Evolutionary conservation across 2,797 vertebrate species (phyloP).

Genomic region (Ataeniobius toweri): DNA sequence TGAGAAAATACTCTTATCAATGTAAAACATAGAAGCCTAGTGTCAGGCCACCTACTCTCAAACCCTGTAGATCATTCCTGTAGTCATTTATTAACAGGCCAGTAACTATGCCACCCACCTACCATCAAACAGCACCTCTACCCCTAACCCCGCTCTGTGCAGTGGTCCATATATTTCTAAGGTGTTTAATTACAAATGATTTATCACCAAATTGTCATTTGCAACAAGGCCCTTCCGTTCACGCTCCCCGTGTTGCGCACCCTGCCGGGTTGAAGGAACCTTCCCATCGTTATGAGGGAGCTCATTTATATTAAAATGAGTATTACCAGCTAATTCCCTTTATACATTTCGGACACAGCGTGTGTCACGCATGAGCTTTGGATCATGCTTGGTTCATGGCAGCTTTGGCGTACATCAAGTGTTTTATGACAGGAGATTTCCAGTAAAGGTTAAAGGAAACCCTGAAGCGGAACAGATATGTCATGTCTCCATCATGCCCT

Average conservation of each 20-base stretch:
- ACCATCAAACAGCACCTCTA: conserved; percentile 45
- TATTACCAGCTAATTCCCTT: conserved; percentile 77
- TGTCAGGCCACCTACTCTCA: conserved; percentile 58
- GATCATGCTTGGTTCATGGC: conserved; percentile 61
- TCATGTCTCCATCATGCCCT: conserved; percentile 58
- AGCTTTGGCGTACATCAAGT: conserved; percentile 69
- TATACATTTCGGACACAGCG: conserved; percentile 81
- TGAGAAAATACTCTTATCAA: conserved; percentile 65
- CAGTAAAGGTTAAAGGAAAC: conserved; percentile 74
- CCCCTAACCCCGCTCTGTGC: conserved; percentile 44
- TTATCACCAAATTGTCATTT: conserved; percentile 80
- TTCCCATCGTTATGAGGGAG: conserved; percentile 77
- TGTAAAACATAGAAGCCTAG: conserved; percentile 49
- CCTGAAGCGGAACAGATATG: conserved; percentile 51
- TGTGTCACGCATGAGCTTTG: conserved; percentile 57
- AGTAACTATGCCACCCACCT: conserved; percentile 62
- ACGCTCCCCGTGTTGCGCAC: conserved; percentile 56
- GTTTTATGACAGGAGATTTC: conserved; percentile 71
- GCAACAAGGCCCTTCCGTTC: conserved; percentile 75
- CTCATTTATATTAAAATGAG: conserved; percentile 87
- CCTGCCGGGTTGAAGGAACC: conserved; percentile 73
- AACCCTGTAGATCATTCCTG: conserved; percentile 49
- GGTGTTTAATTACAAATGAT: conserved; percentile 85
- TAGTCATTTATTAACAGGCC: conserved; percentile 71
- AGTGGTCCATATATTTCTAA: conserved; percentile 73